Percentiles rank a stretch among this genome's conserved stretches.
Conservation (phyloP, 1,140 invertebrate species). For the Tribolium madens region DNA sequence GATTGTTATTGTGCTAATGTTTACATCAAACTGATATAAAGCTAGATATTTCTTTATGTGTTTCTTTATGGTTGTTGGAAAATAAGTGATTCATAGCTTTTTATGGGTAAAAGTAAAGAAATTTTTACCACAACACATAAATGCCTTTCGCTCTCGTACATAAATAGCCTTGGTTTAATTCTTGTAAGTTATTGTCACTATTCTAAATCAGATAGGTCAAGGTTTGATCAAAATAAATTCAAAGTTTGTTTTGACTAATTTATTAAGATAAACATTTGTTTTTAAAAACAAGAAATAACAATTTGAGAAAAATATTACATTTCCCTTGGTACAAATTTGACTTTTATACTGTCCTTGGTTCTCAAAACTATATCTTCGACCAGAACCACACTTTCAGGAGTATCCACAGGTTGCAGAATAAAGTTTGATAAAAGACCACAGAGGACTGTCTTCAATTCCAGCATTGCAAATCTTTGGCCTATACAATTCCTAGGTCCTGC, state of each 20-base stretch:
- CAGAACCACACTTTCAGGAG: slow-evolving; percentile 53
- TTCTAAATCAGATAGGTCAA: no score
- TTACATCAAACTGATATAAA: background rate
- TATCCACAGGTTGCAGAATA: slow-evolving; percentile 62
- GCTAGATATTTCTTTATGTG: background rate
- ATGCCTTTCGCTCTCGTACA: no score
- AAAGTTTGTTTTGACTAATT: no score
- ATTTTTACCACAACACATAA: no score
- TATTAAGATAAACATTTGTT: no score
- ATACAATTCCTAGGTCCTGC: slow-evolving; percentile 77
- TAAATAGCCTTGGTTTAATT: no score
- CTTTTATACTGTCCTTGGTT: slow-evolving; percentile 62
- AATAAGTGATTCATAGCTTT: no score
- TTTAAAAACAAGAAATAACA: no score
- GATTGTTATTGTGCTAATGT: background rate
- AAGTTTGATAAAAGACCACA: slow-evolving; percentile 77
- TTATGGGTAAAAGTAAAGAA: no score
- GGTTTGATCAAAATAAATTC: no score
- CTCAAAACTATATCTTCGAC: slow-evolving; percentile 64
- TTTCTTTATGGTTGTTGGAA: no score
- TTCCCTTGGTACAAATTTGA: slow-evolving; percentile 51
- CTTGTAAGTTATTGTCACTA: no score
- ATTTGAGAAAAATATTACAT: background rate
- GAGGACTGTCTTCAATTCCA: slow-evolving; percentile 80
- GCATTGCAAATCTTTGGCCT: slow-evolving; percentile 75